Evolutionary conservation across 2,797 vertebrate species (phyloP).

Genomic region (Lutjanus argentimaculatus): DNA sequence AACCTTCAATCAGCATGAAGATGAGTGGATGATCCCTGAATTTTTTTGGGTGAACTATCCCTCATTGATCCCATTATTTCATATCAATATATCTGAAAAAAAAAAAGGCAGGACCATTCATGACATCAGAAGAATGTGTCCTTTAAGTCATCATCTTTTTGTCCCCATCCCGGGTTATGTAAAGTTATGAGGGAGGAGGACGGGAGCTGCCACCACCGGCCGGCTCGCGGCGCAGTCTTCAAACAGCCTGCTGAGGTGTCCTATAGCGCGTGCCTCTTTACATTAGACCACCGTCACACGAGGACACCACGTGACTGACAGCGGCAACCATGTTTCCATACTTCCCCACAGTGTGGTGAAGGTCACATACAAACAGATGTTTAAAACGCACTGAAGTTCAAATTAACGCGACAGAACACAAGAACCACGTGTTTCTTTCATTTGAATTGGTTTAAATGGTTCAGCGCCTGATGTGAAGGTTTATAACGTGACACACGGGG

Average conservation of each 20-base stretch:
- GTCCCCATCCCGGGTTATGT: background rate
- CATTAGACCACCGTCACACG: slow-evolving; percentile 26
- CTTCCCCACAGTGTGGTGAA: slow-evolving; percentile 51
- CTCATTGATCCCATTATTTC: too few species aligned
- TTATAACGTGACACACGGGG: background rate
- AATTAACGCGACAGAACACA: background rate
- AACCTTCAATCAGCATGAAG: too few species aligned
- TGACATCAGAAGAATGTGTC: background rate
- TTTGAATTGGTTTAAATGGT: fast-evolving
- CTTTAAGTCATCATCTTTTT: too few species aligned
- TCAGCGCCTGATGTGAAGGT: background rate
- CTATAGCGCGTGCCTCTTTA: slow-evolving; percentile 15
- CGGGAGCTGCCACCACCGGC: background rate
- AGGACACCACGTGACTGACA: slow-evolving; percentile 73
- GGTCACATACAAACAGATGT: slow-evolving; percentile 60
- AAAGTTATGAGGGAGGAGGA: background rate
- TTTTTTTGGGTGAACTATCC: too few species aligned
- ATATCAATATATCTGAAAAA: too few species aligned
- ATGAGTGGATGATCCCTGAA: too few species aligned
- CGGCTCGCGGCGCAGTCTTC: background rate
- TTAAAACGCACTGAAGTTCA: background rate
- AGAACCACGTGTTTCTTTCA: background rate
- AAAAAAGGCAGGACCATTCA: too few species aligned
- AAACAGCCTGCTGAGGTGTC: background rate
- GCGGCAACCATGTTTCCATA: slow-evolving; percentile 60